Conservation (phyloP, 2,113 vertebrate species). For the Paramisgurnus dabryanus region DNA sequence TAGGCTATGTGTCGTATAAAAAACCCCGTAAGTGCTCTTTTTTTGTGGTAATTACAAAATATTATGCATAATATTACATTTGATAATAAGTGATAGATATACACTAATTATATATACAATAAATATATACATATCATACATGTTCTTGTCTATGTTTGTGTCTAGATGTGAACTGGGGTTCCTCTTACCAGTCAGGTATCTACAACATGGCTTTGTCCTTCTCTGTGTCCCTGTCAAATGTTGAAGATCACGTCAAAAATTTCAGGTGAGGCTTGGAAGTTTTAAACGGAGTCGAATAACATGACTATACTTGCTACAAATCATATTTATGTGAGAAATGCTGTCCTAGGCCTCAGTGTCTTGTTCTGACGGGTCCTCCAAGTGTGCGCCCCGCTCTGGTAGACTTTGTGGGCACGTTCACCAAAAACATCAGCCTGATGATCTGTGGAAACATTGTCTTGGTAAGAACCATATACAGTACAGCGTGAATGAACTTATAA, state of each 20-base stretch:
- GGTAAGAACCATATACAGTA: conserved; percentile 55
- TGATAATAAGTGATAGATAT: too few relatives aligned
- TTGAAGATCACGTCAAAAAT: conserved; percentile 79
- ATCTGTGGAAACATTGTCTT: conserved; percentile 76
- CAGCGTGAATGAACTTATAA: neutral
- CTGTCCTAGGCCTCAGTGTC: conserved; percentile 72
- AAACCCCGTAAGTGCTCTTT: conserved; percentile 68
- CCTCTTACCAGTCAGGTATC: conserved; percentile 70
- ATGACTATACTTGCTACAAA: neutral
- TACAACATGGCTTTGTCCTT: conserved; percentile 77
- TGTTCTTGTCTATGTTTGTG: conserved; percentile 5
- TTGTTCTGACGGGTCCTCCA: conserved; percentile 76
- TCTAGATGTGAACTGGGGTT: conserved; percentile 77
- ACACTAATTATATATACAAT: too few relatives aligned
- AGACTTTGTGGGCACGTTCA: conserved; percentile 77
- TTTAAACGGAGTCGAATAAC: neutral
- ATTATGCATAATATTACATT: neutral
- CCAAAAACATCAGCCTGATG: conserved; percentile 78
- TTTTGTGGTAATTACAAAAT: too few relatives aligned
- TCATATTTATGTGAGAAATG: neutral
- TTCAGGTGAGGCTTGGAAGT: conserved; percentile 64
- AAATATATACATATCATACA: too few relatives aligned
- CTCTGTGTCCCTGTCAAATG: conserved; percentile 65
- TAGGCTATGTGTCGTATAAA: conserved; percentile 73
- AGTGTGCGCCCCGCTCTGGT: conserved; percentile 73